Base-by-base conservation (phyloP, 2,113 vertebrate species). In the Dascyllus trimaculatus region DNA sequence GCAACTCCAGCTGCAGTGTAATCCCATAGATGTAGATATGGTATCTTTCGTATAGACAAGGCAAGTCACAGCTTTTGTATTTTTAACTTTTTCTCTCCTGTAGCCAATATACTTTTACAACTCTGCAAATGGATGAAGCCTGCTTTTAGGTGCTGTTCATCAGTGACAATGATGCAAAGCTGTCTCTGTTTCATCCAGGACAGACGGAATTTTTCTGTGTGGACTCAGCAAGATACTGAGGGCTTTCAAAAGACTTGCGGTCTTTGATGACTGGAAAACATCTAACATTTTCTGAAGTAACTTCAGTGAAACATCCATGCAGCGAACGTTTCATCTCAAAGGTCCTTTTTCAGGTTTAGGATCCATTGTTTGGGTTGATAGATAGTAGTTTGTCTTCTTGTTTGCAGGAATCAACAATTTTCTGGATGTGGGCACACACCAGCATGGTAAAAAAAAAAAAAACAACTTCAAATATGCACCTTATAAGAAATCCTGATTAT, bases 231-330 rank as follows among this genome's bases (percentile, higher is more conserved):
- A 76, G 71, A 85, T 63, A 45, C 24, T 58, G 15, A 21, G 53
- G 24, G 58, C 52, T 63, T 81, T 63, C 56, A 83, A 66, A 75
- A 54, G 58, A 67, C 70, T 46, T 40, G n/a, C 38, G 0, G 49
- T n/a, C 40, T 84, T 80, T 78, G 80, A 80, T 64, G 38, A 65
- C 56, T 76, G 26, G 51, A 61, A 73, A 82, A 46, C 35, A 78
- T 71, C 25, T 17, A 43, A 13, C 4, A 78, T 73, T 85, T 86
- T 77, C 46, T 63, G 64, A 82, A 75, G 75, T 65, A 49, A 67
- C n/a, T 76, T 67, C 57, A 51, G 48, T 72, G 45, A 64, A 79
- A 79, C 68, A 72, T 82, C 69, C 48, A 74, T 61, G 26, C 18
- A 29, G 35, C 54, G 56, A 59, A 29, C 2, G 5, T 75, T 81